Evolutionary conservation across 2,888 invertebrate genomes (phyloP).

Genomic region (Sericinus montela): DNA sequence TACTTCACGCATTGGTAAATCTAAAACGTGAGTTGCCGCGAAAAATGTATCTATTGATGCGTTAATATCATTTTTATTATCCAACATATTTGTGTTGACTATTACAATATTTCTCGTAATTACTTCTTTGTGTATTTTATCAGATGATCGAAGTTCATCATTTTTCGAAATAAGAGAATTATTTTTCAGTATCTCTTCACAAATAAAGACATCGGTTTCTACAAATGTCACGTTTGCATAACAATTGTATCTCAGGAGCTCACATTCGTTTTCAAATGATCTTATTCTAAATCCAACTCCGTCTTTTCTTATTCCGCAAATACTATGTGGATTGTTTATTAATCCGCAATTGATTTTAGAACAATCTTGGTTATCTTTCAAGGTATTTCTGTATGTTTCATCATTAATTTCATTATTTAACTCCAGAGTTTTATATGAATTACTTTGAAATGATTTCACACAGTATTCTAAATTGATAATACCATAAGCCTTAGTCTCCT

Average conservation of each 20-base stretch:
- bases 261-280: slow-evolving; percentile 47
- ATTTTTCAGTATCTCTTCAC: slow-evolving; percentile 25
- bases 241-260: slow-evolving; percentile 47
- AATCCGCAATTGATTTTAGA: slow-evolving; percentile 20
- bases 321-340: slow-evolving; percentile 17
- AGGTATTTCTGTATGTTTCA: neutral
- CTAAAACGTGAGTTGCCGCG: slow-evolving; percentile 50
- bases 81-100: slow-evolving; percentile 41
- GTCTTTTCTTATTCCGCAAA: slow-evolving; percentile 48
- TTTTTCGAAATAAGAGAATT: neutral
- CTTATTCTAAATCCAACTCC: slow-evolving; percentile 47
- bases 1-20: slow-evolving; percentile 46
- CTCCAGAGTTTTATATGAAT: slow-evolving; percentile 5
- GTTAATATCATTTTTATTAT: slow-evolving; percentile 41
- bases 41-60: slow-evolving; percentile 56
- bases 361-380: slow-evolving; percentile 22
- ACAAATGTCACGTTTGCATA: slow-evolving; percentile 33
- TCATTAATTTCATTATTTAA: slow-evolving; percentile 5
- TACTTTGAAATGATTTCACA: slow-evolving; percentile 25
- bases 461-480: slow-evolving; percentile 45
- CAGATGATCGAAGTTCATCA: neutral
- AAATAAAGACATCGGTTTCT: slow-evolving; percentile 43
- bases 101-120: slow-evolving; percentile 34
- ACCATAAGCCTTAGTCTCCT: slow-evolving; percentile 38
- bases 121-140: neutral